phyloP scores from a whole-genome alignment of 2,888 invertebrate genomes.

The Periphyllus acericola region DNA sequence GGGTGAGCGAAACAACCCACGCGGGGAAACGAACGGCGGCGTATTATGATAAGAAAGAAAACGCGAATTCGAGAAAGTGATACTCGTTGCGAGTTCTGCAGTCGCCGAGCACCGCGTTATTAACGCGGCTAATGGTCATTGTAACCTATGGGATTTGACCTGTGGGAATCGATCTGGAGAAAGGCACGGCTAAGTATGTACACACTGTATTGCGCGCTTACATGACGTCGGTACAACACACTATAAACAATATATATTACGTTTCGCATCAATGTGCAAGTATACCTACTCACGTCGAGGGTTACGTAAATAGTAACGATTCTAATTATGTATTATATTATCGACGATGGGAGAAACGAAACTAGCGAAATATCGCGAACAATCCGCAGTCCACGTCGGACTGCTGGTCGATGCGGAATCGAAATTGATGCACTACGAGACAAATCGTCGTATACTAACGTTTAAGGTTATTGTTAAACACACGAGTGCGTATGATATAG shows the following conservation, averaged over 20 bases:
- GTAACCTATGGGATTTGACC: slow-evolving; percentile 28
- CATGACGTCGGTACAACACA: neutral
- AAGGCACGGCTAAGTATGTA: slow-evolving; percentile 1
- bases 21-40: neutral
- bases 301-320: neutral
- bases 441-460: too few relatives aligned
- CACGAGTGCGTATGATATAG: neutral
- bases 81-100: neutral
- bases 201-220: neutral
- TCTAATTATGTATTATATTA: neutral
- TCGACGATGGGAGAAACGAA: neutral
- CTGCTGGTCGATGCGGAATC: too few relatives aligned
- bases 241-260: neutral
- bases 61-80: slow-evolving; percentile 20
- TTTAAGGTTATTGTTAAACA: too few relatives aligned
- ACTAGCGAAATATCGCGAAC: neutral
- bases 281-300: neutral
- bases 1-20: neutral
- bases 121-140: slow-evolving; percentile 16
- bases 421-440: too few relatives aligned
- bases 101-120: neutral
- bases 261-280: slow-evolving; percentile 13
- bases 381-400: neutral
- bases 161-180: slow-evolving; percentile 41
- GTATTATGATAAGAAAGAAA: neutral